Base-by-base conservation (phyloP, 2,113 vertebrate genomes). In the Pelvicachromis taeniatus region DNA sequence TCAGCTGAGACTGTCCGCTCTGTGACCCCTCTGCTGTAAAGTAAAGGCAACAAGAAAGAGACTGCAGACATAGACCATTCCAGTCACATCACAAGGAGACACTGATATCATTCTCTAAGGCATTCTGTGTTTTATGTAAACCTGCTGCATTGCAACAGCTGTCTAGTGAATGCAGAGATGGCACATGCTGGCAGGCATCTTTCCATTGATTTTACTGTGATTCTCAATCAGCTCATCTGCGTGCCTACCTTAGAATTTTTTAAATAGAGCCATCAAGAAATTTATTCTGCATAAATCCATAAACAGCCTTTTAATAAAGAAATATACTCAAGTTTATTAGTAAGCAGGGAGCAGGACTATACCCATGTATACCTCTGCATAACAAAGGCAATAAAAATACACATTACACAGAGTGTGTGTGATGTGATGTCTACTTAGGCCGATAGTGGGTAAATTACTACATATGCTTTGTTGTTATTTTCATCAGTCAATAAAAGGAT, bases 1-100 rank as follows among this genome's bases (percentile, higher is more conserved):
- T 7, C 23, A 40, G 89, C 33, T 63, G 83, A 93, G 78, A 54
- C 63, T 89, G 91, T 9, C 89, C 89, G 77, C 89, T 84, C 21
- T 42, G 87, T 91, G 93, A 93, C 87, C 94, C 89, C 84, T 86
- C 87, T 56, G 48, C 81, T 85, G 81, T 84, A 86, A 89, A 91
- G 45, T 68, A 80, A 79, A 89, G 61, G 61, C 79, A 88, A 82
- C 91, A 84, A 89, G 45, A 87, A 23, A 17, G 13, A 79, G 53
- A 21, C 59, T 1, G 2, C 38, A 65, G 59, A 63, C n/a, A 45
- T 45, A 82, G 42, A 50, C 12, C 21, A 80, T 65, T 88, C 80
- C 42, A 48, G 80, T 84, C 79, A 89, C 83, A 5, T 78, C 81
- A 70, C 63, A 55, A 38, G 58, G 35, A 85, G 81, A 55, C 73